phyloP scores from a whole-genome alignment of 2,113 vertebrate genomes.

The Dasypus novemcinctus region DNA sequence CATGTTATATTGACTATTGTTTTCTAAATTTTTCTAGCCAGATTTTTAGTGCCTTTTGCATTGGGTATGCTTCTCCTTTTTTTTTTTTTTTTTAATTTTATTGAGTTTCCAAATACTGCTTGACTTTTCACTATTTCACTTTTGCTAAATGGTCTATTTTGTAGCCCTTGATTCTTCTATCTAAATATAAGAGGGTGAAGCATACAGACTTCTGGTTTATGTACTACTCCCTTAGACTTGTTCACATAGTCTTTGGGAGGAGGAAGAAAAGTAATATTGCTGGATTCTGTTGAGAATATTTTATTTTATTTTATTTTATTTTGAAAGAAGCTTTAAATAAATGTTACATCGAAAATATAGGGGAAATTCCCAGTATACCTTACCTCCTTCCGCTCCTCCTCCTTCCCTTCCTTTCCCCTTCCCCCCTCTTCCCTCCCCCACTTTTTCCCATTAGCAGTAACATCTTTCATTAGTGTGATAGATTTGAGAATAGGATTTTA shows the following conservation, averaged over 20 bases:
- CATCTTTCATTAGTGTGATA: too few relatives aligned
- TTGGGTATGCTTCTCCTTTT: neutral
- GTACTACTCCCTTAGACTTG: neutral
- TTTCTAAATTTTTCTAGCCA: neutral
- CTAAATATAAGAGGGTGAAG: neutral
- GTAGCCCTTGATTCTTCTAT: neutral
- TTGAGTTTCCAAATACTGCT: neutral
- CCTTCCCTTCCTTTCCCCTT: too few relatives aligned
- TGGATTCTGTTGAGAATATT: neutral
- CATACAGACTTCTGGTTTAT: neutral
- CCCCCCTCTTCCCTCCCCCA: too few relatives aligned
- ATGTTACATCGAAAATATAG: too few relatives aligned
- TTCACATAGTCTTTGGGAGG: neutral
- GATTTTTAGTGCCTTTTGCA: neutral
- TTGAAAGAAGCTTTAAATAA: too few relatives aligned
- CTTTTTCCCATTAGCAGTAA: too few relatives aligned
- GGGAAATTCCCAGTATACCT: too few relatives aligned
- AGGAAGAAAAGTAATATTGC: neutral
- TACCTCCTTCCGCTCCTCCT: too few relatives aligned
- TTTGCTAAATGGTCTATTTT: constrained; percentile 6
- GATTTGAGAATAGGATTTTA: neutral
- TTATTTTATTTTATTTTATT: too few relatives aligned
- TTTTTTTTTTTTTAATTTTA: neutral
- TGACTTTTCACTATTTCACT: neutral
- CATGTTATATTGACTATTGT: neutral